Conservation (phyloP, 2,888 invertebrate genomes). For the Callimorpha dominula region DNA sequence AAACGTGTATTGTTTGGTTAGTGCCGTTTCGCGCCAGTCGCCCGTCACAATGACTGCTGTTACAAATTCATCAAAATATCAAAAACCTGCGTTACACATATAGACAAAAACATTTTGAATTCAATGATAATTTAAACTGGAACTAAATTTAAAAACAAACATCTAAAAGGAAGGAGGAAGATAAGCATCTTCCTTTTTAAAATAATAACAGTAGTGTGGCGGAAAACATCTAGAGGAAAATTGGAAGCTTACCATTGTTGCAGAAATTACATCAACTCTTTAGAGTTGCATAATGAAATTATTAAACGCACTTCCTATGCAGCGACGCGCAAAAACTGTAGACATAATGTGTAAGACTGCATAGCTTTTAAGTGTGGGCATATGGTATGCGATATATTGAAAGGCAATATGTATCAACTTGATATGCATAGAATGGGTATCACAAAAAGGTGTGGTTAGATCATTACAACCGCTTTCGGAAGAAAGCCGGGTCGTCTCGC, state of each 20-base stretch:
- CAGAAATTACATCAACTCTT: constrained; percentile 16
- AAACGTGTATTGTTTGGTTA: constrained; percentile 70
- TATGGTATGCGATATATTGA: background rate
- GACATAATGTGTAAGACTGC: constrained; percentile 2
- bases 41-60: constrained; percentile 63
- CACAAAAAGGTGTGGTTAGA: constrained; percentile 35
- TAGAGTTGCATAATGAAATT: constrained; percentile 33
- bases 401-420: constrained; percentile 12
- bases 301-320: constrained; percentile 30
- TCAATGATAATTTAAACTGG: background rate
- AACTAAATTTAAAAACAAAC: background rate
- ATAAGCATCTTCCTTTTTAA: background rate
- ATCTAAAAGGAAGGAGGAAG: background rate
- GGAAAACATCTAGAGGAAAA: background rate
- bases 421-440: constrained; percentile 43
- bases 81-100: constrained; percentile 17
- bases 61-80: constrained; percentile 46
- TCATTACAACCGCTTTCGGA: constrained; percentile 48
- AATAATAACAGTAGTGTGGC: constrained; percentile 4
- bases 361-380: constrained; percentile 4
- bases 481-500: constrained; percentile 44
- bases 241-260: constrained; percentile 6
- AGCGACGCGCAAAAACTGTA: constrained; percentile 21
- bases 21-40: constrained; percentile 73
- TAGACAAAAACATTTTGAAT: background rate